phyloP scores from a whole-genome alignment of 2,797 vertebrate species.

The Etheostoma nigrum region DNA sequence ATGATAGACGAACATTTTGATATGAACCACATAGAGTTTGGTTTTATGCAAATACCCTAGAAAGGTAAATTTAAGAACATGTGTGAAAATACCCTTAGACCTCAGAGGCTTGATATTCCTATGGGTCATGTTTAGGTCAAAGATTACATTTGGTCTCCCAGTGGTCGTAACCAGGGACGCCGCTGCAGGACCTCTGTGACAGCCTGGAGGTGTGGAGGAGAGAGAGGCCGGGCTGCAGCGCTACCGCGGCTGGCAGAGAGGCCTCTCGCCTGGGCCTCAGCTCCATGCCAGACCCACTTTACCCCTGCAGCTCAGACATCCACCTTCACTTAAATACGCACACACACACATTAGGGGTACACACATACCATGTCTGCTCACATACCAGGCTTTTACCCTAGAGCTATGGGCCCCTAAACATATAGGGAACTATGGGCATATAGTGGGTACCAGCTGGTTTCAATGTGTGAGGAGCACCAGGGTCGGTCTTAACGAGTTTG shows the following conservation, averaged over 20 bases:
- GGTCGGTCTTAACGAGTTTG: conserved; percentile 44
- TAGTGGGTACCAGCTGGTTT: conserved; percentile 62
- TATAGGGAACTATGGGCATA: conserved; percentile 45
- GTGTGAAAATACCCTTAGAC: too few species aligned
- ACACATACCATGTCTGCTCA: conserved; percentile 27
- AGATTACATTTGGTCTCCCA: not conserved
- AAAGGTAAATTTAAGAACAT: too few species aligned
- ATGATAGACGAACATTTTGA: too few species aligned
- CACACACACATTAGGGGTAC: not conserved
- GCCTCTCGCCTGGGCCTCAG: conserved; percentile 46
- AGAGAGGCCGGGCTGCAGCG: conserved; percentile 1
- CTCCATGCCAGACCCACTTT: conserved; percentile 19
- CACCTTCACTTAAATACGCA: conserved; percentile 39
- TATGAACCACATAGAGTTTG: too few species aligned
- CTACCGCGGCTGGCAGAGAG: conserved; percentile 30
- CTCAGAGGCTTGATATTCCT: conserved; percentile 10
- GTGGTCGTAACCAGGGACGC: not conserved
- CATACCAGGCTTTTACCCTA: conserved; percentile 32
- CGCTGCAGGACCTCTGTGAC: conserved; percentile 57
- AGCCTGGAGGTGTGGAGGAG: conserved; percentile 49
- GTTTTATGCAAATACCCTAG: too few species aligned
- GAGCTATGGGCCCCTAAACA: conserved; percentile 52
- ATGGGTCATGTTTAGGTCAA: not conserved
- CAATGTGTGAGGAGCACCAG: conserved; percentile 53
- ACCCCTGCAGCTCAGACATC: conserved; percentile 31